A percentile compares a stretch with the other conserved stretches of the same genome.
phyloP scores from a whole-genome alignment of 1,140 invertebrate genomes.

The Drosophila truncata region DNA sequence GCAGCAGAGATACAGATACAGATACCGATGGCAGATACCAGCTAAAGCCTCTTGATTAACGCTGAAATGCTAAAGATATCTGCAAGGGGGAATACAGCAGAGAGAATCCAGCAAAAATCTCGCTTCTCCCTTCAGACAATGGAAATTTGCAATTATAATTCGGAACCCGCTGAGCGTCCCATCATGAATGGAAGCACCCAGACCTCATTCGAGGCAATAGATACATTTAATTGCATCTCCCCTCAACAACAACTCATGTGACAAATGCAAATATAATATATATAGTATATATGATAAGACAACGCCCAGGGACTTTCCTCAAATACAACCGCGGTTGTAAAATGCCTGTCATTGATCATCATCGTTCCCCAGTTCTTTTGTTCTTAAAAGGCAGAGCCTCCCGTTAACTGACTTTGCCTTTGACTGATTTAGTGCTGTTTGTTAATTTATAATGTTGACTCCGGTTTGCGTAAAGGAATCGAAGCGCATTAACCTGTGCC shows the following conservation, averaged over 20 bases:
- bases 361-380: constrained; percentile 16
- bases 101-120: constrained; percentile 1
- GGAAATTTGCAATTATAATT: constrained; percentile 34
- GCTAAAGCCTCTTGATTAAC: not conserved
- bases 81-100: not conserved
- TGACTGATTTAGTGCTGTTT: constrained; percentile 34
- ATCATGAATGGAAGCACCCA: constrained; percentile 13
- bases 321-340: constrained; percentile 33
- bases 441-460: constrained; percentile 28
- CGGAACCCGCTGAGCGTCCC: not conserved
- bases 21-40: not conserved
- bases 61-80: constrained; percentile 8
- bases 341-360: constrained; percentile 20
- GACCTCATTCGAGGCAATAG: constrained; percentile 14
- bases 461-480: constrained; percentile 39
- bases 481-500: constrained; percentile 23
- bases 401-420: constrained; percentile 16
- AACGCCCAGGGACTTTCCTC: constrained; percentile 14
- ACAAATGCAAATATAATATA: constrained; percentile 30
- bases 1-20: constrained; percentile 1
- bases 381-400: not conserved
- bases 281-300: constrained; percentile 30
- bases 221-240: constrained; percentile 21
- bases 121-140: constrained; percentile 16
- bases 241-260: constrained; percentile 16